Base-by-base conservation (phyloP, 53 echinoderm and acorn worm species). In the Henricia sp. region DNA sequence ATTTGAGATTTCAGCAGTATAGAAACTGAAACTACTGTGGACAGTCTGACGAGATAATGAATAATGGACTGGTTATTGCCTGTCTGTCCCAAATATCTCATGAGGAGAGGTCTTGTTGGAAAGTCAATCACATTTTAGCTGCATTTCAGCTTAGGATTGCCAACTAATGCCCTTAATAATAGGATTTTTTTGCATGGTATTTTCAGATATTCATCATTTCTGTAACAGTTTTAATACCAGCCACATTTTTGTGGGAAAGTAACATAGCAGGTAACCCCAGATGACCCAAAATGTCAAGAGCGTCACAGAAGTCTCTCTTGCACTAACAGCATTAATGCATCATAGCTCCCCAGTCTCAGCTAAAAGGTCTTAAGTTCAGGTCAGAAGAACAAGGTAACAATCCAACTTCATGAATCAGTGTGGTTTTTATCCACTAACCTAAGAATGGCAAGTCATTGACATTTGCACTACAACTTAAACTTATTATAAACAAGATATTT, bases 341-440 rank as follows among this genome's bases (percentile, higher is more conserved):
- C n/a, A 34, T 8, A 64, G 36, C 33, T 34, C 6, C 17, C 34
- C 6, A 6, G 36, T 35, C 19, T 29, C 19, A 19, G n/a, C n/a
- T 50, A 32, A 53, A 73, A 54, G 73, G 54, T 37, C 54, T 9
- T 54, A 19, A 73, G 73, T 36, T 52, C 35, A 34, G 54, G 73
- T 54, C 54, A 73, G 23, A 54, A 54, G 33, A 73, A 10, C 25
- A 34, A 25, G 52, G 36, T 4, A 27, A 36, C 52, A 35, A 52
- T 32, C 35, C 27, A 42, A 52, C 34, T 35, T 33, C 52, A 34
- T 34, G 9, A 37, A 60, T 19, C 20, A 6, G 21, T 37, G 24
- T 16, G 35, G 29, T 72, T 30, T 52, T 72, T 35, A 72, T 32
- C 50, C 50, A 72, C 50, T 33, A 72, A 50, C 72, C 24, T 52